phyloP scores from a whole-genome alignment of 2,888 invertebrate species.

The Drosophila kanekoi region DNA sequence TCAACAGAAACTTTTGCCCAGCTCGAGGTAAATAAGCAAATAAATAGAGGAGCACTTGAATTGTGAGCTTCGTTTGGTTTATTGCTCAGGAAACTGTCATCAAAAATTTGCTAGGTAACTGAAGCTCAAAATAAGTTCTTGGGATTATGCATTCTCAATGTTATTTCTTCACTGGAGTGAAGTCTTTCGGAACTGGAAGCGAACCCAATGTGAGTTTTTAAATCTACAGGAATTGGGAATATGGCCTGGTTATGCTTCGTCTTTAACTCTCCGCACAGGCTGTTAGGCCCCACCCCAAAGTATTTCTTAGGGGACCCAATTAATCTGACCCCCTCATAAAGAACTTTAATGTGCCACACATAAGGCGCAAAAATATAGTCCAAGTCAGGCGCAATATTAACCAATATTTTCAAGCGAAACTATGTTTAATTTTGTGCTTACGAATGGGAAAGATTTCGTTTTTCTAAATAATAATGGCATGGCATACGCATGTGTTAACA shows the following conservation, averaged over 20 bases:
- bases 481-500: constrained; percentile 52
- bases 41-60: constrained; percentile 23
- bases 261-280: not conserved
- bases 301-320: too few species aligned
- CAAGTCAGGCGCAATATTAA: constrained; percentile 51
- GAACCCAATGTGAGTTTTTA: too few species aligned
- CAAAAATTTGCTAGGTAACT: not conserved
- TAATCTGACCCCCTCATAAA: constrained; percentile 34
- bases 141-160: not conserved
- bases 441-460: constrained; percentile 43
- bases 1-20: constrained; percentile 39
- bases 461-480: constrained; percentile 49
- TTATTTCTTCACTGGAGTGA: not conserved
- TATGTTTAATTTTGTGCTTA: constrained; percentile 74
- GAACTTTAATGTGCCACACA: constrained; percentile 62
- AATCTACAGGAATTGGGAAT: not conserved
- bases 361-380: constrained; percentile 56
- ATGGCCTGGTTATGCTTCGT: not conserved
- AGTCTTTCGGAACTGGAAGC: not conserved
- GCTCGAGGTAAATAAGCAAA: constrained; percentile 57
- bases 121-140: not conserved
- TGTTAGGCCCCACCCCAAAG: too few species aligned
- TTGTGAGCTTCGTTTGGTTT: not conserved
- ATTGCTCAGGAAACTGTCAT: not conserved
- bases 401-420: constrained; percentile 49